Conservation (phyloP, 2,888 invertebrate genomes). For the Elaeidobius kamerunicus region DNA sequence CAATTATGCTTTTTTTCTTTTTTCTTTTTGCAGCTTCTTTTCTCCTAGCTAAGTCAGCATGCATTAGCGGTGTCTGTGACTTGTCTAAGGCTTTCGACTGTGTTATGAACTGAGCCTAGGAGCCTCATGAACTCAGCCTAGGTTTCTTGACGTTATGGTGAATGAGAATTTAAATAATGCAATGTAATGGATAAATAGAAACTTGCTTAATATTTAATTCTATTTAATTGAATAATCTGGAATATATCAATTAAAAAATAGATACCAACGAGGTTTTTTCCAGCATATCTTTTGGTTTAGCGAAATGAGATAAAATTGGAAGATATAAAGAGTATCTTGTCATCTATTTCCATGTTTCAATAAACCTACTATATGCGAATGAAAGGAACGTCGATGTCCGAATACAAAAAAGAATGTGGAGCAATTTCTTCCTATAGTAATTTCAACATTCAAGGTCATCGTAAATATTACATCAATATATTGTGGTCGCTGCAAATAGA, state of each 20-base stretch:
- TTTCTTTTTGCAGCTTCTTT: too few relatives aligned
- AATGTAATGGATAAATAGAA: neutral
- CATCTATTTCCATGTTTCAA: neutral
- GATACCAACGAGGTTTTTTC: too few relatives aligned
- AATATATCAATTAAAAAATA: neutral
- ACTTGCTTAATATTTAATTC: neutral
- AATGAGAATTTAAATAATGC: too few relatives aligned
- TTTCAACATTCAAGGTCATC: conserved; percentile 9
- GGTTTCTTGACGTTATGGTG: too few relatives aligned
- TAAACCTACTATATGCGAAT: neutral
- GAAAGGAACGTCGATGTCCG: conserved; percentile 3
- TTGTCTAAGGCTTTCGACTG: too few relatives aligned
- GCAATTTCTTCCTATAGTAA: conserved; percentile 3
- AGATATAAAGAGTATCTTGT: neutral
- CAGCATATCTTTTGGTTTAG: too few relatives aligned
- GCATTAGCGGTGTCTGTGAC: too few relatives aligned
- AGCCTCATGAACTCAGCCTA: too few relatives aligned
- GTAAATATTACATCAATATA: neutral
- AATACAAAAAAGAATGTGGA: conserved; percentile 5
- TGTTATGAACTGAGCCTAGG: too few relatives aligned
- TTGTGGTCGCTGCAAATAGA: neutral
- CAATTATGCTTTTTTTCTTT: too few relatives aligned
- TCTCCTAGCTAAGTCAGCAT: too few relatives aligned
- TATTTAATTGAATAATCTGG: neutral
- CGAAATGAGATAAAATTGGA: neutral